These are phyloP conservation scores for Hyles euphorbiae DNA, from an alignment of 1,140 invertebrate species.

Conservation along the genomic window DNA sequence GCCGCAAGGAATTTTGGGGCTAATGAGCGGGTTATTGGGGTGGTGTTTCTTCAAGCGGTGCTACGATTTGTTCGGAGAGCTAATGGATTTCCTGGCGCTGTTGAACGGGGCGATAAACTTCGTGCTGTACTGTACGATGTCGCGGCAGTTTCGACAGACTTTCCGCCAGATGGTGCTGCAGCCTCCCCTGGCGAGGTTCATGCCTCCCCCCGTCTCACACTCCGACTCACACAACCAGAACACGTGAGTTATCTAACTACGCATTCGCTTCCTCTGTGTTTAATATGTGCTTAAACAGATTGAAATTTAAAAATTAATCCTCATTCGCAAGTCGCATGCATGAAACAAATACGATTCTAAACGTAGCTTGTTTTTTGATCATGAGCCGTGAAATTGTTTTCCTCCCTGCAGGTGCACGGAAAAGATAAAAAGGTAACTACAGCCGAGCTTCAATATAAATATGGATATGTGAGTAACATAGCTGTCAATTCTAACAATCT, in stretches of 20 bases:
- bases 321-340: constrained; percentile 6
- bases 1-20: constrained; percentile 86
- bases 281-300: not conserved
- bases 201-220: constrained; percentile 52
- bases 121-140: constrained; percentile 96
- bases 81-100: constrained; percentile 94
- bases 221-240: constrained; percentile 61
- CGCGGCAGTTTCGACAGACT: constrained; percentile 91
- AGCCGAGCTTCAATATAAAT: constrained; percentile 33
- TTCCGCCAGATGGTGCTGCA: constrained; percentile 85
- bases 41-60: constrained; percentile 84
- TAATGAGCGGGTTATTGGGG: constrained; percentile 84
- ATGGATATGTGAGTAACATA: constrained; percentile 40
- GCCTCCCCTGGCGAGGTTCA: constrained; percentile 64
- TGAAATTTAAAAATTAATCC: not conserved
- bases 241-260: constrained; percentile 44
- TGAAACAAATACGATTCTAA: not conserved
- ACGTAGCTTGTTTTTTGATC: constrained; percentile 6
- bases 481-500: constrained; percentile 15
- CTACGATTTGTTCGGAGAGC: constrained; percentile 88
- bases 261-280: not conserved
- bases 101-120: constrained; percentile 96
- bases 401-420: constrained; percentile 54
- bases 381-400: constrained; percentile 41
- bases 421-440: constrained; percentile 61